A percentile compares a stretch with the other conserved stretches of the same genome.
These are phyloP conservation scores for Polylopha cassiicola DNA, from an alignment of 2,888 invertebrate species.

Conservation along the genomic window DNA sequence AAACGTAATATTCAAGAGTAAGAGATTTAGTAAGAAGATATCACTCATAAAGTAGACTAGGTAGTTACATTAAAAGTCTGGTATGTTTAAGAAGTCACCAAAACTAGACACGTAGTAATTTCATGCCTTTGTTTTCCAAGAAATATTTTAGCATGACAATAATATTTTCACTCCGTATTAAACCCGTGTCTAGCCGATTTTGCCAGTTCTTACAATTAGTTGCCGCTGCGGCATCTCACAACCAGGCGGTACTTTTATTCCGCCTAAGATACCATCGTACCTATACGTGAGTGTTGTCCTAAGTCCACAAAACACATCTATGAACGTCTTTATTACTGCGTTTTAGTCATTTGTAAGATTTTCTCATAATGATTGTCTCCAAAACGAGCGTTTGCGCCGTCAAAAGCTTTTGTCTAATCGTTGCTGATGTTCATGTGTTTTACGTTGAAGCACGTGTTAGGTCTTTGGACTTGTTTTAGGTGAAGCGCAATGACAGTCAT, in stretches of 20 bases:
- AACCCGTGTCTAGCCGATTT: constrained; percentile 34
- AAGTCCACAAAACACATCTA: constrained; percentile 73
- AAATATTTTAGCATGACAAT: no score
- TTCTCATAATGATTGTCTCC: constrained; percentile 77
- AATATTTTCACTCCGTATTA: constrained; percentile 20
- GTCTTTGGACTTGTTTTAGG: constrained; percentile 21
- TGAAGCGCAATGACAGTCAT: constrained; percentile 15
- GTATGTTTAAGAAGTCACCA: no score
- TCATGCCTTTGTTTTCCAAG: no score
- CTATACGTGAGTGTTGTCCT: constrained; percentile 74
- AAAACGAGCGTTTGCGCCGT: constrained; percentile 73
- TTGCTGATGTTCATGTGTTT: constrained; percentile 38
- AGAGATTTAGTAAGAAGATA: no score
- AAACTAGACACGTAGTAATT: no score
- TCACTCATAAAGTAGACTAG: no score
- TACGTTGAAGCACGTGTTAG: constrained; percentile 24
- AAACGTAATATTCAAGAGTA: no score
- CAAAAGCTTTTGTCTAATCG: constrained; percentile 75
- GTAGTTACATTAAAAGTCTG: no score
- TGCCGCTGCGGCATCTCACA: constrained; percentile 63
- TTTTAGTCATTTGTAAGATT: constrained; percentile 75
- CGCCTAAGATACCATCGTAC: constrained; percentile 70
- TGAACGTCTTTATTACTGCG: constrained; percentile 76
- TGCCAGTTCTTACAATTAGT: constrained; percentile 57
- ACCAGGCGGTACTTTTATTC: constrained; percentile 73